These are phyloP conservation scores for Tyria jacobaeae DNA, from an alignment of 2,888 invertebrate species.

Conservation along the genomic window DNA sequence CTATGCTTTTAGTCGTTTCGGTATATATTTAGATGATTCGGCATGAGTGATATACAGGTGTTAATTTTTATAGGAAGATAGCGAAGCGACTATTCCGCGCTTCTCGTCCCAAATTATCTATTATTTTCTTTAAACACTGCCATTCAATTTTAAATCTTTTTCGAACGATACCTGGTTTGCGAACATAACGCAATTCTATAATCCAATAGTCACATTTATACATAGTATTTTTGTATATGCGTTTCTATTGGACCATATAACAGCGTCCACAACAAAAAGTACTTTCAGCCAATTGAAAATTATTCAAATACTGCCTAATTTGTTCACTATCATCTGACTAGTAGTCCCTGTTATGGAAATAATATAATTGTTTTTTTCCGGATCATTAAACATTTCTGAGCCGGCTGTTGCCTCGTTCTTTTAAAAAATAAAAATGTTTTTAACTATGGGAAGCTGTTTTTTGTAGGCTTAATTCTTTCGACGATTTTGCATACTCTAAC, in stretches of 20 bases:
- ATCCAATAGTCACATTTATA: neutral
- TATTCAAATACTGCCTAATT: slow-evolving; percentile 25
- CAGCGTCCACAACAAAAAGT: slow-evolving; percentile 17
- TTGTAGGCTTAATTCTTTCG: slow-evolving; percentile 32
- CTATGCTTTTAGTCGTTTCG: neutral
- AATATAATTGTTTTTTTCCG: slow-evolving; percentile 61
- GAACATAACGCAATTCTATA: neutral
- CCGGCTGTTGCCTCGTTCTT: slow-evolving; percentile 45
- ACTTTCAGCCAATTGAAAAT: slow-evolving; percentile 13
- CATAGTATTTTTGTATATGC: neutral
- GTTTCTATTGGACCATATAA: neutral
- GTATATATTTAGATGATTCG: too few relatives aligned
- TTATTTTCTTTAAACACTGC: neutral
- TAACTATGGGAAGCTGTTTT: slow-evolving; percentile 47
- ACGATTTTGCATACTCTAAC: slow-evolving; percentile 37
- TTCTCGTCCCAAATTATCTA: neutral
- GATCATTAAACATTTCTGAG: slow-evolving; percentile 54
- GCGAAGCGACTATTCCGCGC: too few relatives aligned
- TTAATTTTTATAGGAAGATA: too few relatives aligned
- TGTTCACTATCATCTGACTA: slow-evolving; percentile 43
- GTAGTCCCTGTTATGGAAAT: slow-evolving; percentile 52
- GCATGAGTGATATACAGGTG: too few relatives aligned
- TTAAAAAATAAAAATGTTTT: slow-evolving; percentile 38
- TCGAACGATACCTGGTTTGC: too few relatives aligned
- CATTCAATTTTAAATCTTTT: neutral